A percentile compares a stretch with the other conserved stretches of the same genome.
Evolutionary conservation across 2,113 vertebrate genomes (phyloP).

Genomic region (Erythrolamprus reginae): DNA sequence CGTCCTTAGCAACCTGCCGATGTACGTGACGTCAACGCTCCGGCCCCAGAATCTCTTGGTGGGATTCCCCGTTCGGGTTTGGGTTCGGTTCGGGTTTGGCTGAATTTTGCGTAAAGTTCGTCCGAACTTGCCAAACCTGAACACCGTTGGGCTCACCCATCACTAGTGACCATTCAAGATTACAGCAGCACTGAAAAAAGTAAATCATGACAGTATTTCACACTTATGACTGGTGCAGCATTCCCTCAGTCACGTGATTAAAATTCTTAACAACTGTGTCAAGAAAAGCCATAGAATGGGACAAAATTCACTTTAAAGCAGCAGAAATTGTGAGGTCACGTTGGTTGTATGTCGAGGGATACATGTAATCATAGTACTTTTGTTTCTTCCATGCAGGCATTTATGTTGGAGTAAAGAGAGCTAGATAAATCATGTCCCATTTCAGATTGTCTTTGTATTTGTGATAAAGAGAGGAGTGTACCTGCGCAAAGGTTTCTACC

Average conservation of each 20-base stretch:
- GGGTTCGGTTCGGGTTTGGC: no score
- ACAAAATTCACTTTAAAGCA: background rate
- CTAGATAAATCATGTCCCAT: no score
- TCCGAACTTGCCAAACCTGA: no score
- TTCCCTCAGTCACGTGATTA: background rate
- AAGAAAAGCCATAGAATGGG: background rate
- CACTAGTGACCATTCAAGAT: background rate
- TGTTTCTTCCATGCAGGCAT: background rate
- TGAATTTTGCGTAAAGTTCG: no score
- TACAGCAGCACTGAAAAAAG: background rate
- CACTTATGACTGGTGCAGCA: background rate
- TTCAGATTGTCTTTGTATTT: background rate
- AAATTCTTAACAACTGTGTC: background rate
- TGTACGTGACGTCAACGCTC: no score
- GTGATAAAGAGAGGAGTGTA: no score
- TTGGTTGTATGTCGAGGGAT: background rate
- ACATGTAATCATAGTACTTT: background rate
- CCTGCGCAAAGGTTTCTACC: background rate
- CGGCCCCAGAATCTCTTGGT: no score
- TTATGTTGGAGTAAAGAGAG: background rate
- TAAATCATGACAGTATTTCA: background rate
- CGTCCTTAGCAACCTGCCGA: no score
- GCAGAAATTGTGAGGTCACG: background rate
- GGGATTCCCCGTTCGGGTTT: no score
- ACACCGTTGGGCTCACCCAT: no score